Percentiles rank a stretch among this genome's conserved stretches.
phyloP scores from a whole-genome alignment of 2,797 vertebrate genomes.

The Atherinosoma microstoma region DNA sequence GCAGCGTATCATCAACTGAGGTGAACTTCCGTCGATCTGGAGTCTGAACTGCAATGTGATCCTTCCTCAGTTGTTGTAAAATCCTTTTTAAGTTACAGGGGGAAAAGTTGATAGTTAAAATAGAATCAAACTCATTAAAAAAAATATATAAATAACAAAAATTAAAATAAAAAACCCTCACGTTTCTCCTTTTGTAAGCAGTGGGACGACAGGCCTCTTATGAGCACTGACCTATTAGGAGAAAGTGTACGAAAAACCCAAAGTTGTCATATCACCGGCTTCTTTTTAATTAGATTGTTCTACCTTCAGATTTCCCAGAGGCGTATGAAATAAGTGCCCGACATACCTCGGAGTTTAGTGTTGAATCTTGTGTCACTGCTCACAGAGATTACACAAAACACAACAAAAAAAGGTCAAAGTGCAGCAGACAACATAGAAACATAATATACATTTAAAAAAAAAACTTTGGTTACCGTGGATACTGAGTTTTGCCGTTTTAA shows the following conservation, averaged over 20 bases:
- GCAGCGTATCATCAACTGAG: conserved; percentile 88
- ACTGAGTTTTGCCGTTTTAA: conserved; percentile 85
- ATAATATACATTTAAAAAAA: not conserved
- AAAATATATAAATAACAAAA: not conserved
- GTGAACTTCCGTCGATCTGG: conserved; percentile 87
- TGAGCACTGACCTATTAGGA: conserved; percentile 77
- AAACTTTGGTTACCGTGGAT: conserved; percentile 82
- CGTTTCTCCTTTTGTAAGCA: conserved; percentile 94
- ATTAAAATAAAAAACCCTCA: conserved; percentile 76
- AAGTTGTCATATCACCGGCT: not conserved
- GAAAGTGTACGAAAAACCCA: not conserved
- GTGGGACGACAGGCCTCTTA: conserved; percentile 89
- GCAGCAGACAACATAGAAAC: not conserved
- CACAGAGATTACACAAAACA: conserved; percentile 32
- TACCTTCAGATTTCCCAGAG: not conserved
- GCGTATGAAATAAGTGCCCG: not conserved
- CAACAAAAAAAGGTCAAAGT: conserved; percentile 4
- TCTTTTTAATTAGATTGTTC: not conserved
- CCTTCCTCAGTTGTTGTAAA: conserved; percentile 90
- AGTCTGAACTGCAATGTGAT: conserved; percentile 87
- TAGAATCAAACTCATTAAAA: not conserved
- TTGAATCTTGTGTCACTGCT: conserved; percentile 74
- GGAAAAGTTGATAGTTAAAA: not conserved
- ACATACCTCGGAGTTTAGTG: conserved; percentile 74
- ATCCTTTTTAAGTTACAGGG: conserved; percentile 78